phyloP scores from a whole-genome alignment of 2,113 vertebrate genomes.

The Melanerpes formicivorus region DNA sequence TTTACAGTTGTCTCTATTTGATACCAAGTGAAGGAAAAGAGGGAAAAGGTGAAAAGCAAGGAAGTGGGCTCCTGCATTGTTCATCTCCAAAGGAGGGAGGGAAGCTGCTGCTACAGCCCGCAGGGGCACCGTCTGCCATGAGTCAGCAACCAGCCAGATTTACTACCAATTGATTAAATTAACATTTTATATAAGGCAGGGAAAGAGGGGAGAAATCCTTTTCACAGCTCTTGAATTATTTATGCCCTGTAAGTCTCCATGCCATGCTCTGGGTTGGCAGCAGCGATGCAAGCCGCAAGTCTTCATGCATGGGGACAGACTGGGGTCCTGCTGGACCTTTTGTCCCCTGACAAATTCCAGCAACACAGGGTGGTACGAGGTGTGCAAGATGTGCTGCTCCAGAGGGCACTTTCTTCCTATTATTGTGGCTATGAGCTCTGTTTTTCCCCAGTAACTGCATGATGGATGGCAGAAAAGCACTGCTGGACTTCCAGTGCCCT shows the following conservation, averaged over 20 bases:
- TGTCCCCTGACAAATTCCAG: neutral
- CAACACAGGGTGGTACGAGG: neutral
- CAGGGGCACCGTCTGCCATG: constrained; percentile 84
- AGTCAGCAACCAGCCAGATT: constrained; percentile 93
- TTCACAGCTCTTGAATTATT: constrained; percentile 81
- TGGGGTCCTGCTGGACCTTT: neutral
- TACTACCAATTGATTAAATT: constrained; percentile 98
- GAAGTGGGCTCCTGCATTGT: constrained; percentile 46
- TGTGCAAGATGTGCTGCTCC: neutral
- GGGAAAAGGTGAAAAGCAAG: constrained; percentile 58
- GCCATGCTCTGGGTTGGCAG: constrained; percentile 26
- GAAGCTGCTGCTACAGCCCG: constrained; percentile 78
- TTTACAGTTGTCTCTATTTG: neutral
- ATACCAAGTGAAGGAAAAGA: neutral
- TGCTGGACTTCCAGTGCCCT: neutral
- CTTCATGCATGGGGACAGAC: neutral
- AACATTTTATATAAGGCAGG: constrained; percentile 92
- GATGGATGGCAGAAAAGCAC: neutral
- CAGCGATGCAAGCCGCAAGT: constrained; percentile 9
- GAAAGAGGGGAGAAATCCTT: constrained; percentile 73
- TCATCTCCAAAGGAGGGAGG: constrained; percentile 79
- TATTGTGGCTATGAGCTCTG: neutral
- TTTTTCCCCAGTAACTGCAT: constrained; percentile 14
- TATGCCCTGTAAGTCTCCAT: constrained; percentile 73
- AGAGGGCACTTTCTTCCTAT: neutral